Conservation (phyloP, 2,113 vertebrate species). For the Neoarius graeffei region DNA sequence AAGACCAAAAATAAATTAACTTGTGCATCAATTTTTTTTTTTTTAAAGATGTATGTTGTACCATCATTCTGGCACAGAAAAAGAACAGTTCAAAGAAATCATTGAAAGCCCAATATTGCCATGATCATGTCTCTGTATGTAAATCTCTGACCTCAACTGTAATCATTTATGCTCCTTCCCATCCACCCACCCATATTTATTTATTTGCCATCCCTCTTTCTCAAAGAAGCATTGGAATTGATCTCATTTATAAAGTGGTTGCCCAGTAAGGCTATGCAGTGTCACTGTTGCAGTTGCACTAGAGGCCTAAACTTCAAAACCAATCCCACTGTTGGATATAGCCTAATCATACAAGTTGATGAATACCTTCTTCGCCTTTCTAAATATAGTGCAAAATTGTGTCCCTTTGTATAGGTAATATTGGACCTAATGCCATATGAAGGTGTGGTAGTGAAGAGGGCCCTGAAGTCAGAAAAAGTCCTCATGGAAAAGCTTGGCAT, state of each 20-base stretch:
- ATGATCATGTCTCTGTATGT: too few species aligned
- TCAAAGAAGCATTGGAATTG: not conserved
- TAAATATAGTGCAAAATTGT: not conserved
- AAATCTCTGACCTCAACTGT: too few species aligned
- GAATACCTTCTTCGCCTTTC: not conserved
- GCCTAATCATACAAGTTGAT: not conserved
- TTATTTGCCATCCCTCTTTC: not conserved
- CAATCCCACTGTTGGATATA: not conserved
- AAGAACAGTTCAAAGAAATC: too few species aligned
- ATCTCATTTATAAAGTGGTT: not conserved
- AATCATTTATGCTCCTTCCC: not conserved
- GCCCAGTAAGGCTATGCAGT: not conserved
- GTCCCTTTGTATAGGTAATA: constrained; percentile 75
- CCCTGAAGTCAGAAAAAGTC: constrained; percentile 70
- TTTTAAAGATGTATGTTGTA: too few species aligned
- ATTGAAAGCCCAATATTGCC: too few species aligned
- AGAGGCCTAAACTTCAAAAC: not conserved
- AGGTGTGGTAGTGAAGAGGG: constrained; percentile 79
- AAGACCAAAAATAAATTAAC: too few species aligned
- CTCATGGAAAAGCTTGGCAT: constrained; percentile 79
- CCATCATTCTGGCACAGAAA: too few species aligned
- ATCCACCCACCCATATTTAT: not conserved
- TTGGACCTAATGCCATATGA: constrained; percentile 85
- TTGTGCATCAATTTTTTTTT: too few species aligned
- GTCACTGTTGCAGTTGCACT: not conserved